Conservation (phyloP, 1,140 invertebrate species). For the Panagrolaimus sp. region DNA sequence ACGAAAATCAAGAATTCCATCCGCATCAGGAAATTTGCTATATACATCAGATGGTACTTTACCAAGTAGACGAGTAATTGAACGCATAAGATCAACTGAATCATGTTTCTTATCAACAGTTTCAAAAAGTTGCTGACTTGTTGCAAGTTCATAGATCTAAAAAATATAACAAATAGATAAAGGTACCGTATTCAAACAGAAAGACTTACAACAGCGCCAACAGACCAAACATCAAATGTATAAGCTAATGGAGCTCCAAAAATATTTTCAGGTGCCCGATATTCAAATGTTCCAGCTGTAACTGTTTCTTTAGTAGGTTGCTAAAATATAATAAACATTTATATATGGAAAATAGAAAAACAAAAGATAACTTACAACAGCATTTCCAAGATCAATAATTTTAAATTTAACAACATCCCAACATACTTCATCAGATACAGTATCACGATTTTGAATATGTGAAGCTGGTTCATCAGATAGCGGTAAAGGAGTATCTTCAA, state of each 20-base stretch:
- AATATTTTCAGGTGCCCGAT: neutral
- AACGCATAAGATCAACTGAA: neutral
- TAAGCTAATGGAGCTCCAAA: neutral
- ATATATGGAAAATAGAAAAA: neutral
- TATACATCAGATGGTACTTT: neutral
- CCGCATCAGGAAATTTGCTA: neutral
- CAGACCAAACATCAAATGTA: constrained; percentile 2
- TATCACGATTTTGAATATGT: too few relatives aligned
- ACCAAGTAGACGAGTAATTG: neutral
- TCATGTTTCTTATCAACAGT: neutral
- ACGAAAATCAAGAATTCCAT: too few relatives aligned
- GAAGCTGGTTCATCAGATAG: neutral
- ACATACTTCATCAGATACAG: neutral
- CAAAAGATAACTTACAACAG: neutral
- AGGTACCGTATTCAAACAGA: neutral
- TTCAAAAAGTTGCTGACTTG: neutral
- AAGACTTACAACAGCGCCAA: neutral
- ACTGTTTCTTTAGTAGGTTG: neutral
- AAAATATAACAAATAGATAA: neutral
- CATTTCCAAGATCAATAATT: neutral
- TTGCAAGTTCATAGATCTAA: neutral
- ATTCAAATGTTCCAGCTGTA: neutral
- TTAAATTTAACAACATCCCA: neutral
- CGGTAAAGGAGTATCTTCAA: neutral
- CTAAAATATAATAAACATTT: neutral